Evolutionary conservation across 2,797 vertebrate genomes (phyloP), one percentile per base, ranked within the genome.

Genomic region (Acrossocheilus wenchowensis): DNA sequence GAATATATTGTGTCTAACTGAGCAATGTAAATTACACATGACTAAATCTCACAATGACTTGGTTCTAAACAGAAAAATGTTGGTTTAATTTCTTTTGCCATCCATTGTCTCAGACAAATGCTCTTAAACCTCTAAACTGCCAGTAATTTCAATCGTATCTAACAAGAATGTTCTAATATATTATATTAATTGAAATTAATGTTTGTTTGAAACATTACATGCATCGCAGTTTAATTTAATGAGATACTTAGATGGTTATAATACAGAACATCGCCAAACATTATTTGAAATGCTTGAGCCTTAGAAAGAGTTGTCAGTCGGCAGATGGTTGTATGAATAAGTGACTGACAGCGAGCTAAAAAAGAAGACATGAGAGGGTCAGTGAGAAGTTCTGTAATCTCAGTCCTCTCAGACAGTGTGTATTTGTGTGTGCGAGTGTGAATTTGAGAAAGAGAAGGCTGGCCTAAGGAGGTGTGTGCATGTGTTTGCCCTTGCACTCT

Each of bases 281-380:
- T 64, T 74, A 62, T 41, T 41, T 66, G 7, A 75, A 62, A 83
- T 60, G 50, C 30, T 60, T 36, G 19, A 64, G 43, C 57, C 45
- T 77, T 19, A 66, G 34, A 77, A 45, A 43, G 30, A 84, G 73
- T 14, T 84, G 43, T 36, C 12, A 75, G 41, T 75, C 10, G 15
- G n/a, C 80, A 78, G 83, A 57, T 57, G 30, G 26, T 50, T 72
- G 50, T 50, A 57, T 72, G 30, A 82, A 45, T 77, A 68, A 41
- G 62, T 45, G 64, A 78, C 62, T 45, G 62, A 78, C 62, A 78
- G 64, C n/a, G 62, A 84, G 57, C 41, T 45, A 75, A 43, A 75
- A 83, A 83, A 84, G 48, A 82, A 69, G 41, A 84, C 83, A 36
- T 4, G 4, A 60, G 83, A 23, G n/a, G 62, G 48, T 60, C 75